Base-by-base conservation (phyloP, 2,888 invertebrate species). In the Eupeodes luniger region DNA sequence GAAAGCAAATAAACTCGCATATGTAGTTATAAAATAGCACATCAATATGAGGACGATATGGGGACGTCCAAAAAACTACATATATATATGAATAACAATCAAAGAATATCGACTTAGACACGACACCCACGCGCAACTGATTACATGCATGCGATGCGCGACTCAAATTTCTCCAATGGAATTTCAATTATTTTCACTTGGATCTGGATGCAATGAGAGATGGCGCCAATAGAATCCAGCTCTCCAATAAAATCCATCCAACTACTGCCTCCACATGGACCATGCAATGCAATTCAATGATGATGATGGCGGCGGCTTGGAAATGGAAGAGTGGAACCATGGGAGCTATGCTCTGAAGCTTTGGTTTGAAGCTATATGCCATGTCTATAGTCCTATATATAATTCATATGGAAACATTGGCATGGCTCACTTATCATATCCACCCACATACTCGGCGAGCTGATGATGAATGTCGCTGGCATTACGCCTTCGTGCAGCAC, bases 181-280 rank as follows among this genome's bases (percentile, higher is more conserved):
- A 87, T 87, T 83, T 80, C 72, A 87, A 87, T 83, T 87, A 87
- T 87, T 83, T 87, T 87, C 86, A 79, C 86, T 82, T 87, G 83
- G 62, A 70, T 57, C 79, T 87, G 83, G 62, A 70, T 57, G n/a
- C 49, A 75, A 16, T 62, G 16, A 40, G 74, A 81, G 75, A 75
- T 77, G 83, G 87, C 83, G 83, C 80, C 80, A 83, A 80, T 80
- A 81, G 80, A 77, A 77, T 80, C 5, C 75, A 75, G 19, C 27
- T 78, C 57, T 59, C 70, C 72, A 4, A 5, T 12, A 66, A 27
- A 64, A 16, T 7, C n/a, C 19, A 64, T 19, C 44, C 16, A 62
- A 47, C 36, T 72, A 67, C 66, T 72, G 83, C 83, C 66, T 84
- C 67, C 67, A 76, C 76, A 78, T 78, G 72, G 74, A 61, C 77